Percentiles rank a stretch among this genome's conserved stretches.
Evolutionary conservation across 2,797 vertebrate genomes (phyloP).

Genomic region (Xyrichtys novacula): DNA sequence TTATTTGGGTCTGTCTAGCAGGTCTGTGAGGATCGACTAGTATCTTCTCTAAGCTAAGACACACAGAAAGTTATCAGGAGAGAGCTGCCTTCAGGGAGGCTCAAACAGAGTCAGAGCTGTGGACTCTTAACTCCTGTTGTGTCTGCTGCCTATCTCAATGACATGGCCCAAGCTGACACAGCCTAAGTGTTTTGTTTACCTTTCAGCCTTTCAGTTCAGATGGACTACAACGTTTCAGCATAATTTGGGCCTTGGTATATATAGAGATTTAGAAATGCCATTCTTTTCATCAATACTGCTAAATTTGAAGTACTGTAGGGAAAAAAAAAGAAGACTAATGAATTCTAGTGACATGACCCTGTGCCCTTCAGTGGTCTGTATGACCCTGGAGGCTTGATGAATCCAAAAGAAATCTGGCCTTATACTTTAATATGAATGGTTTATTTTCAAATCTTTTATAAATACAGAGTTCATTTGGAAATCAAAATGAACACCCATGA

Average conservation of each 20-base stretch:
- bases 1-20: neutral
- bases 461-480: conserved; percentile 12
- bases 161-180: too few species aligned
- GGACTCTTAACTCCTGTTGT: too few species aligned
- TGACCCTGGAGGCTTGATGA: neutral
- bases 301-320: too few species aligned
- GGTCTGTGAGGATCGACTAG: neutral
- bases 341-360: neutral
- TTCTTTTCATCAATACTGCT: neutral
- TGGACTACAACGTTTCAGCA: neutral
- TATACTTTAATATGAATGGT: neutral
- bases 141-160: too few species aligned
- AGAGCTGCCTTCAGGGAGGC: neutral
- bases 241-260: neutral
- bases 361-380: neutral
- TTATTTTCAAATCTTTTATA: neutral
- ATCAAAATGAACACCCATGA: conserved; percentile 6
- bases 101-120: too few species aligned
- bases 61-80: neutral
- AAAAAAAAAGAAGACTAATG: neutral
- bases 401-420: neutral
- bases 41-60: neutral
- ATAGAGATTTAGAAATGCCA: neutral
- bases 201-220: neutral
- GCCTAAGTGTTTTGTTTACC: too few species aligned